Percentiles rank a stretch among this genome's conserved stretches.
Conservation (phyloP, 35 echinoderm and acorn worm species). For the Apostichopus parvimensis region DNA sequence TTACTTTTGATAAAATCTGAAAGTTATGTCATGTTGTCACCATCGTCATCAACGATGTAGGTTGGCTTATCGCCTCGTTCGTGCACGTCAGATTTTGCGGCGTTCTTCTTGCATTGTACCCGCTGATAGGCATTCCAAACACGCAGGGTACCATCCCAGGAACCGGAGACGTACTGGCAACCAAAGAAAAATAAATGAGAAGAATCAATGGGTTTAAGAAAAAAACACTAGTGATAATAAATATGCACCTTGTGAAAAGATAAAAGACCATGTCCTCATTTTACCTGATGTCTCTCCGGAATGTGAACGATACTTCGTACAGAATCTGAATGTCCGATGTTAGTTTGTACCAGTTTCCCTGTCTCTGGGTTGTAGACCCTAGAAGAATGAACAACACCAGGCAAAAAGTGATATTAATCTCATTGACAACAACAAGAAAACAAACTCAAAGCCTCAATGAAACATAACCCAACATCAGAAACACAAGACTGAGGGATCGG, state of each 20-base stretch:
- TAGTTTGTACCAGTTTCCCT: constrained; percentile 90
- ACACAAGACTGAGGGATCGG: too few relatives aligned
- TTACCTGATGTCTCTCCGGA: constrained; percentile 90
- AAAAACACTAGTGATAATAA: neutral
- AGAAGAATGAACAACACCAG: neutral
- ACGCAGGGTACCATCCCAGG: constrained; percentile 89
- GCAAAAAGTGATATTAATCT: too few relatives aligned
- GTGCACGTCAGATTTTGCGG: constrained; percentile 51
- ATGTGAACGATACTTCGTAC: constrained; percentile 85
- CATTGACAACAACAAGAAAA: too few relatives aligned
- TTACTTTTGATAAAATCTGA: neutral
- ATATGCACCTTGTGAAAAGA: too few relatives aligned
- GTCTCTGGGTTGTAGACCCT: constrained; percentile 91
- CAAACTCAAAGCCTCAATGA: too few relatives aligned
- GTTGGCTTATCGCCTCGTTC: constrained; percentile 65
- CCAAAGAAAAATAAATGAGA: neutral
- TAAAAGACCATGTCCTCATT: too few relatives aligned
- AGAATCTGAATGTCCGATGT: constrained; percentile 91
- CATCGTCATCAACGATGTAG: constrained; percentile 65
- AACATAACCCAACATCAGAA: too few relatives aligned
- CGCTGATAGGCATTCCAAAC: constrained; percentile 92
- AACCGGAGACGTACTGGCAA: constrained; percentile 86
- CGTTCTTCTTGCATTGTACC: constrained; percentile 53
- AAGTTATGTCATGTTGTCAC: neutral
- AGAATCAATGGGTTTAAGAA: neutral